Evolutionary conservation across 2,888 invertebrate genomes (phyloP).

Genomic region (Pantelozetes paolii): DNA sequence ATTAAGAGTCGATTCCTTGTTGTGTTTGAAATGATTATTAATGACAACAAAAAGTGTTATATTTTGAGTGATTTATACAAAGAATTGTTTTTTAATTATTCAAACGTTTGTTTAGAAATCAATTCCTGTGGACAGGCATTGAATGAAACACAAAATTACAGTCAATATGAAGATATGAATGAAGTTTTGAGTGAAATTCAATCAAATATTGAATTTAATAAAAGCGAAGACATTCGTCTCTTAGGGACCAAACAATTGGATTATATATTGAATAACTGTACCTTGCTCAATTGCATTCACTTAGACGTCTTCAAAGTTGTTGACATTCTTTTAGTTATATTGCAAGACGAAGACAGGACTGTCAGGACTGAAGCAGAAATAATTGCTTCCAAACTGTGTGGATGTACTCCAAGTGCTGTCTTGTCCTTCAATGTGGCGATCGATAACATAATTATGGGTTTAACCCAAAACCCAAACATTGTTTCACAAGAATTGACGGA

Average conservation of each 20-base stretch:
- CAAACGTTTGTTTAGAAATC: not conserved
- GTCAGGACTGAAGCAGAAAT: conserved; percentile 24
- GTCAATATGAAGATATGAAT: too few species aligned
- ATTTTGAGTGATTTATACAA: not conserved
- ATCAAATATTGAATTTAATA: conserved; percentile 6
- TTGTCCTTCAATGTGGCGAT: not conserved
- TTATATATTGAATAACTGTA: not conserved
- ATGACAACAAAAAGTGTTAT: not conserved
- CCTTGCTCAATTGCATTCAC: too few species aligned
- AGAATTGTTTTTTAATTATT: not conserved
- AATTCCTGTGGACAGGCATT: not conserved
- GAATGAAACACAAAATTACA: not conserved
- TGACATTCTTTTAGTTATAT: conserved; percentile 22
- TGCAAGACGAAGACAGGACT: conserved; percentile 37
- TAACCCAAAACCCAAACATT: not conserved
- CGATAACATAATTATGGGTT: conserved; percentile 11
- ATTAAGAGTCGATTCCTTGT: not conserved
- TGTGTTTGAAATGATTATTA: not conserved
- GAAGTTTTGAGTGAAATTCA: not conserved
- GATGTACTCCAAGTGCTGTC: not conserved
- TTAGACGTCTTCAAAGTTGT: not conserved
- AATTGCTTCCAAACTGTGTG: not conserved
- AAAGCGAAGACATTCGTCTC: conserved; percentile 38
- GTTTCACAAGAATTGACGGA: not conserved
- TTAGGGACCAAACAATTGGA: not conserved